These are phyloP conservation scores for Onychomys torridus DNA, from an alignment of 2,797 vertebrate genomes.

Conservation along the genomic window DNA sequence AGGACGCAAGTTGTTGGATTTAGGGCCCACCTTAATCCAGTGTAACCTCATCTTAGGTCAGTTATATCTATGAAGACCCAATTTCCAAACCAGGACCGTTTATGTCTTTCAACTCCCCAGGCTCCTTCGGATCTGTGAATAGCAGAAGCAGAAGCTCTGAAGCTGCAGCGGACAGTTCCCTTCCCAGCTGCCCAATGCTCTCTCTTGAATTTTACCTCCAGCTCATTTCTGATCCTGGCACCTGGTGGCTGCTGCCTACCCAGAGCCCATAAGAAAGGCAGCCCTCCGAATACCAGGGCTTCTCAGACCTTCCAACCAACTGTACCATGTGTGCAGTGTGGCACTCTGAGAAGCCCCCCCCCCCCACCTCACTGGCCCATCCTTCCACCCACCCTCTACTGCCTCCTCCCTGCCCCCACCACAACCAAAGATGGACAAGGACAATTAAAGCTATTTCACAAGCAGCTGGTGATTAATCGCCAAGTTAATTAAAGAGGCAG, in stretches of 20 bases:
- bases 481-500: conserved; percentile 82
- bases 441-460: conserved; percentile 77
- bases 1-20: background rate
- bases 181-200: background rate
- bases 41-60: background rate
- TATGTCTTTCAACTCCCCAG: background rate
- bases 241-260: background rate
- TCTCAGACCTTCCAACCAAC: background rate
- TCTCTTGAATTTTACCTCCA: background rate
- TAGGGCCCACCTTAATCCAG: background rate
- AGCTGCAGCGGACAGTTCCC: background rate
- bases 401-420: conserved; percentile 32
- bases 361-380: background rate
- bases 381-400: too few relatives aligned
- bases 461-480: conserved; percentile 80
- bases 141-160: too few relatives aligned
- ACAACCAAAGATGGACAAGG: conserved; percentile 54
- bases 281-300: background rate
- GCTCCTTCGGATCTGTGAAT: background rate
- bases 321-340: background rate
- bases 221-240: background rate
- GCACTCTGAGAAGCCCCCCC: background rate
- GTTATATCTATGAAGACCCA: background rate
- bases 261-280: background rate
- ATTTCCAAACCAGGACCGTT: conserved; percentile 43